Evolutionary conservation across 2,797 vertebrate species (phyloP), one percentile per base, ranked within the genome.

Genomic region (Chromis chromis): DNA sequence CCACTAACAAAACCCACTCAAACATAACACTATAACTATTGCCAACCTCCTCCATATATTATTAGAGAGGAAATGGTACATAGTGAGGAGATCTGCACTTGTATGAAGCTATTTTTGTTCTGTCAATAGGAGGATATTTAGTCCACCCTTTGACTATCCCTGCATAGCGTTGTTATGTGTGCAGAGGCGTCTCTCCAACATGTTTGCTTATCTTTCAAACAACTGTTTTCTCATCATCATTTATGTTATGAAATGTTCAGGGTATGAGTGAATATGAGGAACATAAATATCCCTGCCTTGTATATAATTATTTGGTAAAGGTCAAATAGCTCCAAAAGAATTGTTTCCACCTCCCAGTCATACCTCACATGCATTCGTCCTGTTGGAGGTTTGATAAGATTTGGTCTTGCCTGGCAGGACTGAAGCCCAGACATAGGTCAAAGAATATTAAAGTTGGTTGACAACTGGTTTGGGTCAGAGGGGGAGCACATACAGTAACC

Each of bases 41-140:
- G 53, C 61, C 63, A 44, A 22, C 62, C 5, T 49, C 22, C 33
- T 44, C 10, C 12, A 48, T 68, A 16, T 49, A 73, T 76, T 39
- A 70, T 70, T 22, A 19, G 3, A 61, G 33, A 80, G 88, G 88
- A 91, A 88, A 46, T 57, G 36, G 79, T 55, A 31, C 39, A 24
- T 25, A 22, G 11, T 11, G 21, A 11, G 46, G 72, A 82, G 75
- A 76, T 70, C 70, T 65, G 54, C 24, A 56, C 58, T 71, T 59
- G 52, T 31, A 68, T 60, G 76, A 57, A 68, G 67, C 75, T 88
- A 88, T 89, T 90, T 85, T 74, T 3, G 70, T 75, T 74, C 44
- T 31, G 69, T 92, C 88, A 92, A 91, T 88, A 64, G 91, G 84
- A 92, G 90, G 89, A 93, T 92, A 93, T 92, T 90, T 89, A 78